Evolutionary conservation across 2,888 invertebrate species (phyloP), one percentile per base, ranked within the genome.

Genomic region (Altica lythri): DNA sequence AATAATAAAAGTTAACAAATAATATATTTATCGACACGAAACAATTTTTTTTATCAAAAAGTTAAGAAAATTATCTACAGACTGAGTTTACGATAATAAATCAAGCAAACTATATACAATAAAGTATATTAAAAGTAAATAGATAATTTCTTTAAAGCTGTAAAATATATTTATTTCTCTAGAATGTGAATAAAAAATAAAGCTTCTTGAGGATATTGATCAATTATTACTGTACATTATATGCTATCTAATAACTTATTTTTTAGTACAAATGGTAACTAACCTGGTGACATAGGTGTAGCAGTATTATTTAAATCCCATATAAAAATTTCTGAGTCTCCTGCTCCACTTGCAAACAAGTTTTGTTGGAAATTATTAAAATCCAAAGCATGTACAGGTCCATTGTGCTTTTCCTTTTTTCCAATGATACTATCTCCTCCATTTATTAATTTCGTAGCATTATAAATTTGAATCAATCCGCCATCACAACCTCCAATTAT

Each of bases 251-350:
- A 17, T 19, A 40, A 27, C 1, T 35, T 16, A 19, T 10, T n/a
- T 6, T 19, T 38, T 12, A 14, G 10, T 32, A 14, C 14, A 3
- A 34, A 13, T 17, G 5, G 6, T 32, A 2, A 49, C 32, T 47
- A 60, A 73, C 75, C 96, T 0, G 96, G 96, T 6, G 93, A 89
- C 91, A 96, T 95, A 3, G 95, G 95, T 49, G 88, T 88, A 48
- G 81, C 83, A 0, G 90, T 89, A 75, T 92, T 94, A 73, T 93
- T 92, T 57, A 97, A 81, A 79, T 97, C 97, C 96, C 96, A 97
- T 66, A 97, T 94, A 72, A 88, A 94, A 68, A 97, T 94, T 80
- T 97, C 96, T 14, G 94, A 95, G 59, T 96, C 94, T 0, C 90
- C 85, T 0, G 94, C 94, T 12, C 95, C 96, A 0, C 94, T 91